These are phyloP conservation scores for Mesodorylaimus sp. DNA, from an alignment of 2,888 invertebrate genomes.

Conservation along the genomic window DNA sequence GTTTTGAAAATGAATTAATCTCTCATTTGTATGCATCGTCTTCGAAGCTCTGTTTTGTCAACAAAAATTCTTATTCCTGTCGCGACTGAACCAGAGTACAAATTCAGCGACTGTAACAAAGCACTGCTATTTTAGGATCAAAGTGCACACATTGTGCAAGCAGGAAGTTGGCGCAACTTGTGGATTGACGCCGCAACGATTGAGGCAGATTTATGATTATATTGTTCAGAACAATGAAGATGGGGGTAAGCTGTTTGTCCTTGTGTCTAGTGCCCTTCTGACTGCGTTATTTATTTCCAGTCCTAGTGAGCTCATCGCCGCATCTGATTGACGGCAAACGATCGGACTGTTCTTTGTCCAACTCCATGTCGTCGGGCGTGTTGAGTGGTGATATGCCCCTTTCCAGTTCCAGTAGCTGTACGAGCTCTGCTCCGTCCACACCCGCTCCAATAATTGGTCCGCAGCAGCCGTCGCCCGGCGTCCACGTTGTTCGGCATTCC, in stretches of 20 bases:
- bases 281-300: neutral
- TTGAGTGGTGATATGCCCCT: neutral
- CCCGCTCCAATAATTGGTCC: too few relatives aligned
- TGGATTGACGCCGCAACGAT: slow-evolving; percentile 24
- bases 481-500: neutral
- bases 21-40: too few relatives aligned
- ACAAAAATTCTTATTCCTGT: too few relatives aligned
- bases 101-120: slow-evolving; percentile 22
- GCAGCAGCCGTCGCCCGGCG: neutral
- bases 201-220: slow-evolving; percentile 1
- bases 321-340: neutral
- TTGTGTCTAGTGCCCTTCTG: neutral
- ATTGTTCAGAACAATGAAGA: neutral
- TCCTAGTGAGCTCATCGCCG: neutral
- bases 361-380: neutral
- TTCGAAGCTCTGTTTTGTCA: too few relatives aligned
- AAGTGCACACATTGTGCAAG: slow-evolving; percentile 26
- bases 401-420: slow-evolving; percentile 11
- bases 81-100: too few relatives aligned
- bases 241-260: neutral
- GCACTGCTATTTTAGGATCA: slow-evolving; percentile 16
- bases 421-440: slow-evolving; percentile 10
- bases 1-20: too few relatives aligned
- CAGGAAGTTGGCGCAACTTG: slow-evolving; percentile 23
- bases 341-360: too few relatives aligned